Percentiles rank a stretch among this genome's conserved stretches.
phyloP scores from a whole-genome alignment of 1,140 invertebrate species.

The Tetramorium simillimum region DNA sequence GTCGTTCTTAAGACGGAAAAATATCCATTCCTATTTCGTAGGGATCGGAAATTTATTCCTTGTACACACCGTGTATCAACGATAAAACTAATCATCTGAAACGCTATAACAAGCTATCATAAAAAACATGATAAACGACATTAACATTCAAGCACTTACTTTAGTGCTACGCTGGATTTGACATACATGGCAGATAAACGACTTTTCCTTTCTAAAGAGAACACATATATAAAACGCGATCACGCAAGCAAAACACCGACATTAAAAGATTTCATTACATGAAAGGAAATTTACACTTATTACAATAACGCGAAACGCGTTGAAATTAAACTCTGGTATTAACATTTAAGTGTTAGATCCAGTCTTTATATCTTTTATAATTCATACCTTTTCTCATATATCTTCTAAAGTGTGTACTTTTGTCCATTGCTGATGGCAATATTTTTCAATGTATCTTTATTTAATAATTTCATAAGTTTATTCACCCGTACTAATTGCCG shows the following conservation, averaged over 20 bases:
- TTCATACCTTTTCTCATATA: not conserved
- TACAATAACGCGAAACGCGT: not conserved
- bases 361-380: slow-evolving; percentile 12
- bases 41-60: slow-evolving; percentile 24
- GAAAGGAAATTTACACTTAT: slow-evolving; percentile 5
- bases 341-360: not conserved
- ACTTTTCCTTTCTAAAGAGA: slow-evolving; percentile 23
- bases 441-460: slow-evolving; percentile 16
- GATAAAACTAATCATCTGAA: slow-evolving; percentile 59
- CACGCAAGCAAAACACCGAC: not conserved
- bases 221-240: not conserved
- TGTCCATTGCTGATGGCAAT: not conserved
- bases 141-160: slow-evolving; percentile 48
- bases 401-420: not conserved
- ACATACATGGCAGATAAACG: slow-evolving; percentile 40
- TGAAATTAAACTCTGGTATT: slow-evolving; percentile 9
- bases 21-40: not conserved
- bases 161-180: not conserved
- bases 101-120: slow-evolving; percentile 16
- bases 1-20: not conserved
- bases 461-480: not conserved
- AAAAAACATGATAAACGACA: slow-evolving; percentile 47
- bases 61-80: not conserved
- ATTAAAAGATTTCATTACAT: slow-evolving; percentile 24
- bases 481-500: slow-evolving; percentile 33